phyloP scores from a whole-genome alignment of 1,140 invertebrate genomes.

The Drosophila aff. region DNA sequence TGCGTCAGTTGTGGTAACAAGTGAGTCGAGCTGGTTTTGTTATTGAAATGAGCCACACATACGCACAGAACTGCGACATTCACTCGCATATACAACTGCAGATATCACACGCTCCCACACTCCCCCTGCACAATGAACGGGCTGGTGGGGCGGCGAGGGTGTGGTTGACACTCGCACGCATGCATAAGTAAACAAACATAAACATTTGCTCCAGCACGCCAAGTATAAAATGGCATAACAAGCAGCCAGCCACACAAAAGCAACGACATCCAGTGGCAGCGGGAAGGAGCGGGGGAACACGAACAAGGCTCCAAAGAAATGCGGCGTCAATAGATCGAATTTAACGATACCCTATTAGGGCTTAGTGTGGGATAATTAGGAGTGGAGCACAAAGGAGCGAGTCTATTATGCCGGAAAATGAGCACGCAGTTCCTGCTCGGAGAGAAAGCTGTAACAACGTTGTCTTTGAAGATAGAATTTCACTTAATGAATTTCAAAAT shows the following conservation, averaged over 20 bases:
- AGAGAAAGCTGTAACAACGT: background rate
- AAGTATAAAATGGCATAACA: slow-evolving; percentile 81
- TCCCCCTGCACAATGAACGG: slow-evolving; percentile 12
- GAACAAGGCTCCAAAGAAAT: slow-evolving; percentile 23
- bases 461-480: slow-evolving; percentile 1
- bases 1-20: slow-evolving; percentile 81
- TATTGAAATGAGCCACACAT: slow-evolving; percentile 72
- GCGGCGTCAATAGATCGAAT: slow-evolving; percentile 32
- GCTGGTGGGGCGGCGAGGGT: slow-evolving; percentile 16
- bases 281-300: background rate
- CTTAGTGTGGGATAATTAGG: slow-evolving; percentile 25
- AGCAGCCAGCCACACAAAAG: slow-evolving; percentile 71
- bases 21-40: slow-evolving; percentile 79
- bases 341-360: slow-evolving; percentile 39
- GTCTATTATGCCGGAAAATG: slow-evolving; percentile 1
- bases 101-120: slow-evolving; percentile 20
- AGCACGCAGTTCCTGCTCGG: background rate
- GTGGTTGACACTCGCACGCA: slow-evolving; percentile 71
- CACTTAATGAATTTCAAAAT: slow-evolving; percentile 1
- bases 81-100: slow-evolving; percentile 40
- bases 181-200: slow-evolving; percentile 82
- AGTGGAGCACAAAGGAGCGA: slow-evolving; percentile 1
- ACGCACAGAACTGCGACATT: slow-evolving; percentile 14
- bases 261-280: slow-evolving; percentile 39
- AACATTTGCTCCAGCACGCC: slow-evolving; percentile 78